phyloP scores from a whole-genome alignment of 2,113 vertebrate genomes.

The Arvicanthis niloticus region DNA sequence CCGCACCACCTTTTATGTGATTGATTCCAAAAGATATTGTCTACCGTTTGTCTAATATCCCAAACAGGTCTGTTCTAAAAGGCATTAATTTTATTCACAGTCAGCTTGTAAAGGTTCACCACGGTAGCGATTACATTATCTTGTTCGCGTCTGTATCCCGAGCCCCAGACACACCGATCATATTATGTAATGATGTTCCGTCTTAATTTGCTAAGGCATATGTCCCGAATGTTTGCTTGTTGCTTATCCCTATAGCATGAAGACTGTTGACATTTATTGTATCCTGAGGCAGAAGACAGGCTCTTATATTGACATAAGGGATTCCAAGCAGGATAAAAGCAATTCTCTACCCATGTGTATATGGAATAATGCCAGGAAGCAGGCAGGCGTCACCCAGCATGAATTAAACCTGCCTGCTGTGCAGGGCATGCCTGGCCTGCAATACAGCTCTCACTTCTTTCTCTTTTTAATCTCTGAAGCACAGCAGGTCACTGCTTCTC shows the following conservation, averaged over 20 bases:
- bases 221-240: neutral
- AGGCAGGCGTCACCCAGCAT: neutral
- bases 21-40: slow-evolving; percentile 12
- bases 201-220: neutral
- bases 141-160: neutral
- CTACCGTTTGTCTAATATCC: neutral
- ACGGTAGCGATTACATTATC: neutral
- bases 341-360: neutral
- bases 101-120: neutral
- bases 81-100: slow-evolving; percentile 15
- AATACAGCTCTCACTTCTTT: slow-evolving; percentile 12
- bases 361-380: slow-evolving; percentile 21
- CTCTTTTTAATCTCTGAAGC: slow-evolving; percentile 26
- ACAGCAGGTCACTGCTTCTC: neutral
- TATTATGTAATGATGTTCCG: neutral
- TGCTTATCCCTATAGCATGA: neutral
- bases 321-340: slow-evolving; percentile 54
- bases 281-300: neutral
- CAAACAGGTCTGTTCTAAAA: slow-evolving; percentile 32
- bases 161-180: neutral
- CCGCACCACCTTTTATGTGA: neutral
- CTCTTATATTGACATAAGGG: slow-evolving; percentile 10
- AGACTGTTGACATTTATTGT: accelerated
- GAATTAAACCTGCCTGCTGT: slow-evolving; percentile 46
- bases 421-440: neutral